phyloP scores from a whole-genome alignment of 2,888 invertebrate species.

The Phengaris alcon region DNA sequence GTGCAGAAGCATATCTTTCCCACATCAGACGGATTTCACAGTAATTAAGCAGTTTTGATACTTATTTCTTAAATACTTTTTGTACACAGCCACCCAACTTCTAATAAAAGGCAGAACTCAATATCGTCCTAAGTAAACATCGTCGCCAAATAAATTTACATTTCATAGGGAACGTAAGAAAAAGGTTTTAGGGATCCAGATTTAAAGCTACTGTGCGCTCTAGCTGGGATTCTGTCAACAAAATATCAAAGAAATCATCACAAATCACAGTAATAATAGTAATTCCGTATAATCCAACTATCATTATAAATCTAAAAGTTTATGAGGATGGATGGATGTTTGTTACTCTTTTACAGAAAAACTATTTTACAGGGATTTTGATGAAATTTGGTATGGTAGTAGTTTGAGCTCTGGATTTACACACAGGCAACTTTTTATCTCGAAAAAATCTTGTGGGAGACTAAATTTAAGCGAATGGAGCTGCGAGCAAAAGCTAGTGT shows the following conservation, averaged over 20 bases:
- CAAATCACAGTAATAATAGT: not conserved
- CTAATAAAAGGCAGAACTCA: conserved; percentile 11
- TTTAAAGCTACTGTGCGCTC: not conserved
- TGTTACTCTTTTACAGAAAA: no score
- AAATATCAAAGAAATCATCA: not conserved
- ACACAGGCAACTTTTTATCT: no score
- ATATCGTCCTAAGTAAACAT: conserved; percentile 25
- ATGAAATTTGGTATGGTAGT: no score
- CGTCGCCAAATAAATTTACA: conserved; percentile 21
- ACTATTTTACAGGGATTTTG: no score
- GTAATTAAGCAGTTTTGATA: not conserved
- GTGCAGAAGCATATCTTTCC: no score
- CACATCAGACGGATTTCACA: no score
- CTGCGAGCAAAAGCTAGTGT: no score
- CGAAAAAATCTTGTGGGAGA: no score
- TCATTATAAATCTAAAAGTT: no score
- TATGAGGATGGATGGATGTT: no score
- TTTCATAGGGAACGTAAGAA: conserved; percentile 23
- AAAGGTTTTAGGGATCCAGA: conserved; percentile 15
- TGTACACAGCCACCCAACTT: not conserved
- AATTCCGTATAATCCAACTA: not conserved
- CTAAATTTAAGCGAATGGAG: no score
- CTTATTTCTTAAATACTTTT: not conserved
- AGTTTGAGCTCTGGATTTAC: no score
- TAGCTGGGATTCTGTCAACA: conserved; percentile 1